phyloP scores from a whole-genome alignment of 2,113 vertebrate genomes.

The Psilopsiagon aymara region DNA sequence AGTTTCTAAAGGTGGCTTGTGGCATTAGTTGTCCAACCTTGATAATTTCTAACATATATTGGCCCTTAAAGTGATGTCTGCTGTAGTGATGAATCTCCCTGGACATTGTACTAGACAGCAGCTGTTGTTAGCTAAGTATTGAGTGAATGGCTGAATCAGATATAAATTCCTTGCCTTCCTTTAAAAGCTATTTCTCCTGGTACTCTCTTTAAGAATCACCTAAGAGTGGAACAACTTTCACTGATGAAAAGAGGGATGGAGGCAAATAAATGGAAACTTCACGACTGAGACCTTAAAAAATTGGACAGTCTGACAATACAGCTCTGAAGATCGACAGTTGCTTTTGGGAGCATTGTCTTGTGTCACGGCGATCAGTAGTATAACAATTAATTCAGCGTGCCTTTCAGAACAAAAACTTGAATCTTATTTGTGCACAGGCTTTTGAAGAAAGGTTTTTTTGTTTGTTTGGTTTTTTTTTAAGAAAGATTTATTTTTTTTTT shows the following conservation, averaged over 20 bases:
- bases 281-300: not conserved
- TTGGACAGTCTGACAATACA: rapidly evolving
- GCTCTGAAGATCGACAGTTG: not conserved
- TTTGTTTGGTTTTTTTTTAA: not conserved
- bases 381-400: not conserved
- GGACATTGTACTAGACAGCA: not conserved
- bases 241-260: not conserved
- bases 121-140: not conserved
- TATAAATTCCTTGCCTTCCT: not conserved
- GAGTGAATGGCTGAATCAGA: not conserved
- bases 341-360: not conserved
- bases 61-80: not conserved
- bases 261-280: not conserved
- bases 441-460: not conserved
- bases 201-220: not conserved
- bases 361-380: not conserved
- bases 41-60: not conserved
- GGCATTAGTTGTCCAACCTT: not conserved
- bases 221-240: not conserved
- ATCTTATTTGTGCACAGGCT: not conserved
- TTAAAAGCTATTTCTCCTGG: not conserved
- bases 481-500: not conserved
- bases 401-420: not conserved
- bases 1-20: not conserved
- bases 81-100: not conserved